phyloP scores from a whole-genome alignment of 2,797 vertebrate species.

The Phoebastria nigripes region DNA sequence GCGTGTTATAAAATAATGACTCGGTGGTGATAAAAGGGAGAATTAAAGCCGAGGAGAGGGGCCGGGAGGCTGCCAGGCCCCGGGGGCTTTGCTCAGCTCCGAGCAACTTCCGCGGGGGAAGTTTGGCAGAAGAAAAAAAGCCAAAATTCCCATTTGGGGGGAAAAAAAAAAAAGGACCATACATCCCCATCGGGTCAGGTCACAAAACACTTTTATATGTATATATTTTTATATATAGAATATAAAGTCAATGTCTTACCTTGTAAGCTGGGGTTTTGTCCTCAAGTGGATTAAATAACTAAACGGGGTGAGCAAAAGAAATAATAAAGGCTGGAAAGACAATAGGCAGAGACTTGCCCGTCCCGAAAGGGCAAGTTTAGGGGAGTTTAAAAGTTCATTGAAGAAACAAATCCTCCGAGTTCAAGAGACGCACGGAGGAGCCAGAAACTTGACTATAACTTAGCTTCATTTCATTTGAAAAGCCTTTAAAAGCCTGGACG shows the following conservation, averaged over 20 bases:
- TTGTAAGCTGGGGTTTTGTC: not conserved
- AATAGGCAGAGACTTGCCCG: not conserved
- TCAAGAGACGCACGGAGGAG: not conserved
- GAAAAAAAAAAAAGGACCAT: rapidly evolving
- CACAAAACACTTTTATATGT: no score
- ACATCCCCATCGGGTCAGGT: not conserved
- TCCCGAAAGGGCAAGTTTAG: not conserved
- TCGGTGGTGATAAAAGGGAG: not conserved
- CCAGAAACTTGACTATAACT: not conserved
- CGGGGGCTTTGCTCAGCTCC: not conserved
- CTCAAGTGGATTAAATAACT: not conserved
- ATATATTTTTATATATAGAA: not conserved
- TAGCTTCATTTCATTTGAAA: not conserved
- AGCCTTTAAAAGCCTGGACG: not conserved
- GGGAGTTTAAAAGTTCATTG: constrained; percentile 29
- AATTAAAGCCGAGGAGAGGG: not conserved
- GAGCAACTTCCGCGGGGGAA: not conserved
- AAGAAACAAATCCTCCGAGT: not conserved
- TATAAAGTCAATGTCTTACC: not conserved
- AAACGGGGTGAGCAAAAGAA: not conserved
- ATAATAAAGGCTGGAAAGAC: not conserved
- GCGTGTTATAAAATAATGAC: not conserved
- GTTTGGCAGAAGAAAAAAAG: not conserved
- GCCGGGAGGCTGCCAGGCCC: not conserved
- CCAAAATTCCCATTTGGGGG: not conserved